Conservation (phyloP, 2,888 invertebrate species). For the Brachyopa scutellaris region DNA sequence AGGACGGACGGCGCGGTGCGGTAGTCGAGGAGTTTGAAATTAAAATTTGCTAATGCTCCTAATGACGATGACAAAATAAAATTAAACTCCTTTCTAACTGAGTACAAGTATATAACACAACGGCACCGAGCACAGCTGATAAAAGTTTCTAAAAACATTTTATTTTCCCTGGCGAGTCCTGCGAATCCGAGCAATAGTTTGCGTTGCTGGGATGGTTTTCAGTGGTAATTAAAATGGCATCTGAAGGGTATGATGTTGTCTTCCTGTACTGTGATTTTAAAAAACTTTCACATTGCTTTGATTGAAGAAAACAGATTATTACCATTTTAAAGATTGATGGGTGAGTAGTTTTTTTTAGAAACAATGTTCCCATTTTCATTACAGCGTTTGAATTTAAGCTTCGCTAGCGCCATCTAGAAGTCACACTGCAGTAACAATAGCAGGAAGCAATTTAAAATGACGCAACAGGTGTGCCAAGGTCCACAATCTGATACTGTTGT, state of each 20-base stretch:
- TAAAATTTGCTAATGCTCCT: constrained; percentile 52
- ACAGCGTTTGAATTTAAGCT: too few relatives aligned
- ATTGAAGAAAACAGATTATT: constrained; percentile 7
- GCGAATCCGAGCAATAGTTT: background rate
- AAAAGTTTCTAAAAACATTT: constrained; percentile 16
- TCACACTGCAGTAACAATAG: too few relatives aligned
- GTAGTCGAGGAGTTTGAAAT: constrained; percentile 7
- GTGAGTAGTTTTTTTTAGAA: too few relatives aligned
- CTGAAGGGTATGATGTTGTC: background rate
- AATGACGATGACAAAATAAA: constrained; percentile 63
- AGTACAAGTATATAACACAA: background rate
- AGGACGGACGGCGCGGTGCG: background rate
- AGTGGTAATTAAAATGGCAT: constrained; percentile 37
- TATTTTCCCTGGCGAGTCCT: background rate
- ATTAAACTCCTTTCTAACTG: constrained; percentile 47
- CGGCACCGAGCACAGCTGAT: background rate
- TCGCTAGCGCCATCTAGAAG: too few relatives aligned
- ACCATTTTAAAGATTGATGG: background rate
- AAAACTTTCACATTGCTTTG: constrained; percentile 24
- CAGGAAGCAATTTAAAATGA: too few relatives aligned
- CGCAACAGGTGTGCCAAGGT: too few relatives aligned
- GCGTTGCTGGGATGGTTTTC: background rate
- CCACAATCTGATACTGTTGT: too few relatives aligned
- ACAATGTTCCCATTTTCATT: too few relatives aligned
- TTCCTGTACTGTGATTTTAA: too few relatives aligned